Evolutionary conservation across 2,113 vertebrate species (phyloP).

Genomic region (Mionectes macconnelli): DNA sequence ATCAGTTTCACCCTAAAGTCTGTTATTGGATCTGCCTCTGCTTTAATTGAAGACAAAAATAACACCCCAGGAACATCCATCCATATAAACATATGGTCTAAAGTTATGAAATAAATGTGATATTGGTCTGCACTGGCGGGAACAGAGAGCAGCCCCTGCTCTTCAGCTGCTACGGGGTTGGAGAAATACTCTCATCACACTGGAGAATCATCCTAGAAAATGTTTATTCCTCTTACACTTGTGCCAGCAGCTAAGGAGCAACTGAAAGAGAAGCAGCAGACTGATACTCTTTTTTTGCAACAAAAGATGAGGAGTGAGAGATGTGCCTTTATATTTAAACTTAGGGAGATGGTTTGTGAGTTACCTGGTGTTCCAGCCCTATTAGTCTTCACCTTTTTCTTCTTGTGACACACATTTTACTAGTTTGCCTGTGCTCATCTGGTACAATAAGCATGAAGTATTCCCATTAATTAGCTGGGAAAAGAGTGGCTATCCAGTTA

Average conservation of each 20-base stretch:
- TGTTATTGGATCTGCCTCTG: not conserved
- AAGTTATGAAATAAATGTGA: not conserved
- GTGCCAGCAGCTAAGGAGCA: not conserved
- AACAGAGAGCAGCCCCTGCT: not conserved
- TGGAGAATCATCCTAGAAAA: not conserved
- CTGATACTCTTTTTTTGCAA: not conserved
- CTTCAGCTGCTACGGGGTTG: not conserved
- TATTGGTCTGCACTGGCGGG: not conserved
- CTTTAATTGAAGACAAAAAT: not conserved
- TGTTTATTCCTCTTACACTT: not conserved
- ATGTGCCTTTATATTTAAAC: not conserved
- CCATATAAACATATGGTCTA: not conserved
- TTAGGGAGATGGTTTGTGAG: not conserved
- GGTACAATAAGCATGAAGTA: not conserved
- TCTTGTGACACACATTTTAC: not conserved
- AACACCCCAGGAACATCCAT: not conserved
- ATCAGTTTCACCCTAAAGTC: not conserved
- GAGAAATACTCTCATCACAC: not conserved
- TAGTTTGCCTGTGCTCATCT: not conserved
- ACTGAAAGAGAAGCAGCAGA: not conserved
- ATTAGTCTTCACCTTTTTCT: not conserved
- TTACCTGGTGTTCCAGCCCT: not conserved
- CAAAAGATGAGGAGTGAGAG: not conserved
- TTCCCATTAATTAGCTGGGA: not conserved
- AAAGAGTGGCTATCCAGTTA: not conserved